Evolutionary conservation across 2,113 vertebrate species (phyloP).

Genomic region (Plectropomus leopardus): DNA sequence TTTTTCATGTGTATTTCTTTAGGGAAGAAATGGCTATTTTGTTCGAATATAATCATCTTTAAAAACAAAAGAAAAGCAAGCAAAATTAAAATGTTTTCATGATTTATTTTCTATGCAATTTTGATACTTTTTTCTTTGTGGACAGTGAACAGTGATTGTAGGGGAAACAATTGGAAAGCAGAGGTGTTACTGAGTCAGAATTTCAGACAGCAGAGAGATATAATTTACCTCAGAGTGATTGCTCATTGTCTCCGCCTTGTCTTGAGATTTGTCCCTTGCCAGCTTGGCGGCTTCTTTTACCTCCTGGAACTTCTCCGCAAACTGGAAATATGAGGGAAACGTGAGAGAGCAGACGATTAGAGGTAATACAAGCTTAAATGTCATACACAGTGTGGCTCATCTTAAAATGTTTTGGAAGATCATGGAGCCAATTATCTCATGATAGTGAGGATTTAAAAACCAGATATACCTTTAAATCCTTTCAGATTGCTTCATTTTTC

Average conservation of each 20-base stretch:
- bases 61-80: neutral
- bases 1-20: no score
- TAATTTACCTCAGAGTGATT: conserved; percentile 92
- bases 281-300: conserved; percentile 95
- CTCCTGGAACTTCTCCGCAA: conserved; percentile 98
- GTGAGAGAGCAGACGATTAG: conserved; percentile 25
- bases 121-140: neutral
- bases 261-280: conserved; percentile 95
- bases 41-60: no score
- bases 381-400: neutral
- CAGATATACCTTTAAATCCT: neutral
- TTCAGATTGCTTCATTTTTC: neutral
- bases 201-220: conserved; percentile 29
- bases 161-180: conserved; percentile 5
- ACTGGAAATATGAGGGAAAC: conserved; percentile 84
- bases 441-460: neutral
- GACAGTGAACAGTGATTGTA: neutral
- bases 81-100: neutral
- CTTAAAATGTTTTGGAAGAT: neutral
- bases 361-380: neutral
- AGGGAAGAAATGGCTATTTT: no score
- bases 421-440: conserved; percentile 15
- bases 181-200: conserved; percentile 20
- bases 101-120: neutral
- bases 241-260: conserved; percentile 93